Evolutionary conservation across 2,888 invertebrate genomes (phyloP).

Genomic region (Dioctria rufipes): DNA sequence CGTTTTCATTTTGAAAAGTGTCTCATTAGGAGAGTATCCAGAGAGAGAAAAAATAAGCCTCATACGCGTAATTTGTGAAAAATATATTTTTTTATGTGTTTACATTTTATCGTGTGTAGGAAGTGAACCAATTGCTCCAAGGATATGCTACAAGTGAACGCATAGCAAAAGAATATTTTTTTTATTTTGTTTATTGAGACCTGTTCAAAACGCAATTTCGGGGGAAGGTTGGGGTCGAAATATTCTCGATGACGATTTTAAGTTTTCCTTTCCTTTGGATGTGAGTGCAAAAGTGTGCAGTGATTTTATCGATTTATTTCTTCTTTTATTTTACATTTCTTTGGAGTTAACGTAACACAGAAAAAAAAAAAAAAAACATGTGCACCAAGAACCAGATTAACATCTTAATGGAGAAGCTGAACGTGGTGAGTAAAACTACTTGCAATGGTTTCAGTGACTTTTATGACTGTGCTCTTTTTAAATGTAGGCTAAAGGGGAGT

Average conservation of each 20-base stretch:
- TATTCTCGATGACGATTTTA: constrained; percentile 31
- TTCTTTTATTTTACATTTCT: not conserved
- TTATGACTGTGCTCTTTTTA: constrained; percentile 3
- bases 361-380: constrained; percentile 69
- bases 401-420: constrained; percentile 82
- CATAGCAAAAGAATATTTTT: not conserved
- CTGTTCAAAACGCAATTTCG: constrained; percentile 1
- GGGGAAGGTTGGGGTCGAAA: constrained; percentile 10
- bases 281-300: constrained; percentile 4
- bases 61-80: not conserved
- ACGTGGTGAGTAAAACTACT: constrained; percentile 76
- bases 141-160: not conserved
- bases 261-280: constrained; percentile 22
- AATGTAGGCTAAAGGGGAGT: constrained; percentile 44
- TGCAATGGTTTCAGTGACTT: constrained; percentile 24
- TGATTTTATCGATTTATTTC: not conserved
- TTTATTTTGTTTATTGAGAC: constrained; percentile 3
- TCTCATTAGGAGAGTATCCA: not conserved
- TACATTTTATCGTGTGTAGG: too few species aligned
- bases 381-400: constrained; percentile 81
- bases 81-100: not conserved
- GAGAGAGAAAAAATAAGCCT: not conserved
- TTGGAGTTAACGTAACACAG: not conserved
- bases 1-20: not conserved
- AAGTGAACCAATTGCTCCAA: too few species aligned